Percentiles rank a stretch among this genome's conserved stretches.
Evolutionary conservation across 2,797 vertebrate genomes (phyloP).

Genomic region (Pristis pectinata): DNA sequence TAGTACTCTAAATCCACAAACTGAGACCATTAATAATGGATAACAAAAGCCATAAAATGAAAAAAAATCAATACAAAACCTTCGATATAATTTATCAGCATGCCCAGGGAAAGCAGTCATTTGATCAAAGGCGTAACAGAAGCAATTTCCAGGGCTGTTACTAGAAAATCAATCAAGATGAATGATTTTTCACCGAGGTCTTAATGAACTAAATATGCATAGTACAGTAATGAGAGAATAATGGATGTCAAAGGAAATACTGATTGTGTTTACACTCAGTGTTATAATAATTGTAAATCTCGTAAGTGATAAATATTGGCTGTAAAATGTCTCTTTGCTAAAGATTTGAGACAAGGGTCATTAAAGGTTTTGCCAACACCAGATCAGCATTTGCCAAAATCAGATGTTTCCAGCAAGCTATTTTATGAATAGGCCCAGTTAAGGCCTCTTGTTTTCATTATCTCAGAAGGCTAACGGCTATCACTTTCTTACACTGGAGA

Average conservation of each 20-base stretch:
- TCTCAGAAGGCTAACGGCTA: neutral
- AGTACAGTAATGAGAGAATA: neutral
- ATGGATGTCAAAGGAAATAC: neutral
- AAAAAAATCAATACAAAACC: constrained; percentile 21
- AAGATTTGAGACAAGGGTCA: neutral
- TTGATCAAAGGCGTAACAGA: neutral
- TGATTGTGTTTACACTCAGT: neutral
- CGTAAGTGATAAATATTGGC: neutral
- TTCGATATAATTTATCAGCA: neutral
- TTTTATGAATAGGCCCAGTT: neutral
- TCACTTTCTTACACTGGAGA: neutral
- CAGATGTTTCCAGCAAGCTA: neutral
- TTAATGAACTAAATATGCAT: neutral
- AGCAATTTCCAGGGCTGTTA: constrained; percentile 10
- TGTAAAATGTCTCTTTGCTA: neutral
- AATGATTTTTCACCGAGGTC: neutral
- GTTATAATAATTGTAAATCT: neutral
- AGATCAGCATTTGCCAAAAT: too few species aligned
- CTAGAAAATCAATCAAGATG: neutral
- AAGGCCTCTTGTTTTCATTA: neutral
- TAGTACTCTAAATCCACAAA: neutral
- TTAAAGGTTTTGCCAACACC: neutral
- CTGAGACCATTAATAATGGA: constrained; percentile 18
- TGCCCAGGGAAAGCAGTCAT: neutral
- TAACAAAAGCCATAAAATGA: constrained; percentile 23